Base-by-base conservation (phyloP, 2,888 invertebrate species). In the Lithophane ornitopus region DNA sequence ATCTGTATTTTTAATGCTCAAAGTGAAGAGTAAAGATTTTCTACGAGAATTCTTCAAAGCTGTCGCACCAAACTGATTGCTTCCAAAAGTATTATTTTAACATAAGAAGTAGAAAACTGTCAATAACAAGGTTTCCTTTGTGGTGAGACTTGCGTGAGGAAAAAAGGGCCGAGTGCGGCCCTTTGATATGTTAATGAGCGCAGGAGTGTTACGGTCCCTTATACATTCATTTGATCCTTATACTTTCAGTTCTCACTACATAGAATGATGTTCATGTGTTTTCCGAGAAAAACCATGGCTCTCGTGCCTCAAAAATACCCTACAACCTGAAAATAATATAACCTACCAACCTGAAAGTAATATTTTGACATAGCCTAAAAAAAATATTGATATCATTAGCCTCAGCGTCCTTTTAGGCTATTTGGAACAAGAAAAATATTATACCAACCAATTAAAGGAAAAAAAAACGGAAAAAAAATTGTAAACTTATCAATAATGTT, bases 161-260 rank as follows among this genome's bases (percentile, higher is more conserved):
- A 67, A 63, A 63, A 76, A 67, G 68, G 39, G 61, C 70, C 66
- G 22, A 56, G 46, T 70, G 68, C 62, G 74, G 67, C n/a, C 77
- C 68, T 87, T 87, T 87, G 86, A 80, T 11, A 88, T 87, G 86
- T 19, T 85, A 88, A 87, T 82, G 78, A 88, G 74, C 56, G 19
- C 49, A 70, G 58, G 67, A 61, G 66, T 72, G 67, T 73, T 59
- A 39, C 70, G 34, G 22, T 62, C 34, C 44, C 19, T 52, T 56
- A 34, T n/a, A 49, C 54, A 80, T 76, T 54, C 26, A 41, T 75
- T 80, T 75, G 65, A n/a, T n/a, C n/a, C n/a, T n/a, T n/a, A n/a
- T n/a, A n/a, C n/a, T n/a, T n/a, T n/a, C n/a, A n/a, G n/a, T n/a
- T n/a, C n/a, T n/a, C n/a, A n/a, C 16, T 28, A 66, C 46, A 49